These are phyloP conservation scores for Neocloeon triangulifer DNA, from an alignment of 1,140 invertebrate genomes.

Conservation along the genomic window DNA sequence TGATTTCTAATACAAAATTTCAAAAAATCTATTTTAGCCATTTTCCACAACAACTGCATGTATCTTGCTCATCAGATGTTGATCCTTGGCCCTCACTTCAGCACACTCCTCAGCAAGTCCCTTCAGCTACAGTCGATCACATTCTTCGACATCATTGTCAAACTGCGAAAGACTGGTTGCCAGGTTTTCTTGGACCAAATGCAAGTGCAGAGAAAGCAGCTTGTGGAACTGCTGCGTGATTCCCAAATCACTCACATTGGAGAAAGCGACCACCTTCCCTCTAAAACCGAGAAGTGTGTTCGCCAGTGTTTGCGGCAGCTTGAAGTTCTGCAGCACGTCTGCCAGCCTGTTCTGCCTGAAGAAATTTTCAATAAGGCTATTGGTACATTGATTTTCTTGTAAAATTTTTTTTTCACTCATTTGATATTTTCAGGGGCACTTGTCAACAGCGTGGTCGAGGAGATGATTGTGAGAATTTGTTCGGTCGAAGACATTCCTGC, in stretches of 20 bases:
- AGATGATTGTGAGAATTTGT: conserved; percentile 29
- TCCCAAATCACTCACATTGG: conserved; percentile 37
- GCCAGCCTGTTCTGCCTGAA: conserved; percentile 48
- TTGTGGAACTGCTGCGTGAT: conserved; percentile 42
- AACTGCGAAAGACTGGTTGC: conserved; percentile 38
- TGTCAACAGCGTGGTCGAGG: conserved; percentile 32
- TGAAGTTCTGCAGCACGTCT: conserved; percentile 63
- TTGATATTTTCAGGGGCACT: conserved; percentile 26
- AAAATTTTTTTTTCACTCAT: conserved; percentile 7
- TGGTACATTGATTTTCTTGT: conserved; percentile 15
- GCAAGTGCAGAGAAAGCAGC: conserved; percentile 42
- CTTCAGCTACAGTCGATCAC: conserved; percentile 22
- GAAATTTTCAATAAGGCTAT: conserved; percentile 41
- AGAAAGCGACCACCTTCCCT: conserved; percentile 24
- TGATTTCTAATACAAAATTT: neutral
- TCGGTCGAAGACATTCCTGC: conserved; percentile 41
- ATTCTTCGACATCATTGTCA: conserved; percentile 32
- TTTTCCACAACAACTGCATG: conserved; percentile 85
- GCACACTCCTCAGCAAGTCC: conserved; percentile 18
- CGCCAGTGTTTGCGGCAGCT: conserved; percentile 65
- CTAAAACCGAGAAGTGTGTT: conserved; percentile 42
- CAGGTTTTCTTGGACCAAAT: conserved; percentile 47
- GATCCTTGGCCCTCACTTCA: conserved; percentile 33
- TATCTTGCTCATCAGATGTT: conserved; percentile 57
- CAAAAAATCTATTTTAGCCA: conserved; percentile 27